Evolutionary conservation across 2,113 vertebrate species (phyloP).

Genomic region (Limanda limanda): DNA sequence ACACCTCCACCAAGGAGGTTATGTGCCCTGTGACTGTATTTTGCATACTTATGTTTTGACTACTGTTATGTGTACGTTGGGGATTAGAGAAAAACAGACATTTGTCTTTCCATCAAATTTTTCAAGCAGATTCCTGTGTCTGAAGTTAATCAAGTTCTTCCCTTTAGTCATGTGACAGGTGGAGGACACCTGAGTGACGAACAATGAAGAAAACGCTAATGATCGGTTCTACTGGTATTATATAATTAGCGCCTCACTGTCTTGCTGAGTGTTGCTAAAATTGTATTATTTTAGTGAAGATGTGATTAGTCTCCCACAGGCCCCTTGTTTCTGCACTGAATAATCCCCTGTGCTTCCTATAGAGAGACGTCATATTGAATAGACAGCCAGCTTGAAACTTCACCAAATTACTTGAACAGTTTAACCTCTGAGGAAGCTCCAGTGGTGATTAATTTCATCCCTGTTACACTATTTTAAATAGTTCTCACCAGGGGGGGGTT

Average conservation of each 20-base stretch:
- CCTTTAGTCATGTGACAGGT: constrained; percentile 20
- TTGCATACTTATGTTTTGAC: no score
- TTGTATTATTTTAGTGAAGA: constrained; percentile 53
- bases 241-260: constrained; percentile 37
- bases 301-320: constrained; percentile 57
- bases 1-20: no score
- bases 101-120: constrained; percentile 1
- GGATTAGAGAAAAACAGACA: no score
- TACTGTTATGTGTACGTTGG: no score
- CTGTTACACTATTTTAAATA: constrained; percentile 51
- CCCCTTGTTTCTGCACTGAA: constrained; percentile 16
- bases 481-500: constrained; percentile 41
- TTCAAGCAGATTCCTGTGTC: constrained; percentile 12
- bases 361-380: constrained; percentile 56
- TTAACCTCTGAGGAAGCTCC: constrained; percentile 55
- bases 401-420: constrained; percentile 56
- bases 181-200: constrained; percentile 26
- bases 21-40: no score
- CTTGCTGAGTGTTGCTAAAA: constrained; percentile 31
- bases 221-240: constrained; percentile 32
- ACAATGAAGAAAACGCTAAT: constrained; percentile 26
- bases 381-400: constrained; percentile 61
- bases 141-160: constrained; percentile 32
- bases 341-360: constrained; percentile 42
- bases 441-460: constrained; percentile 55